Evolutionary conservation across 2,113 vertebrate genomes (phyloP).

Genomic region (Pteronura brasiliensis): DNA sequence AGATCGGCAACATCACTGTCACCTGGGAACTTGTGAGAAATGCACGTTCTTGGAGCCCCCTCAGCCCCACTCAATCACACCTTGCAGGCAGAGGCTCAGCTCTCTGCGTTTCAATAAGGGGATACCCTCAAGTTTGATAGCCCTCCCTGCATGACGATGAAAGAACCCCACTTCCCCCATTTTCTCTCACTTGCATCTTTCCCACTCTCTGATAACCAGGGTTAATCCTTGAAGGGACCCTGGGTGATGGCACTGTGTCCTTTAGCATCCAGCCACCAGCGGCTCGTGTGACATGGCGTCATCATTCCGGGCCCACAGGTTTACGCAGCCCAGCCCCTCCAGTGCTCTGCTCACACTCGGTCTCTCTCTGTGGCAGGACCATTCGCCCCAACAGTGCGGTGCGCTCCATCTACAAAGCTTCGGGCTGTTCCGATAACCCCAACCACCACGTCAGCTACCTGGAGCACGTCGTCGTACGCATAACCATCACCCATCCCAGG

Average conservation of each 20-base stretch:
- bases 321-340: not conserved
- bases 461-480: conserved; percentile 96
- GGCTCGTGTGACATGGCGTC: accelerated
- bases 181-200: not conserved
- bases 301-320: not conserved
- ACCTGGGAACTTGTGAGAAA: not conserved
- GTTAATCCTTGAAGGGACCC: not conserved
- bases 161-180: not conserved
- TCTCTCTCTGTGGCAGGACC: conserved; percentile 85
- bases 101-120: not conserved
- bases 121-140: not conserved
- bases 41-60: not conserved
- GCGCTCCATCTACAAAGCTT: conserved; percentile 97
- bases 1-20: not conserved
- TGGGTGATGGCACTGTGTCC: not conserved
- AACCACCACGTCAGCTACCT: conserved; percentile 97
- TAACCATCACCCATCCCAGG: conserved; percentile 96
- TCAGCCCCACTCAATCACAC: not conserved
- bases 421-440: conserved; percentile 93
- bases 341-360: not conserved
- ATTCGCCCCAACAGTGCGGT: conserved; percentile 96
- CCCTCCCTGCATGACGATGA: not conserved
- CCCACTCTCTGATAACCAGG: not conserved
- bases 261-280: not conserved
- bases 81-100: not conserved